Percentiles rank a stretch among this genome's conserved stretches.
phyloP scores from a whole-genome alignment of 2,888 invertebrate genomes.

The Colletes collaris region DNA sequence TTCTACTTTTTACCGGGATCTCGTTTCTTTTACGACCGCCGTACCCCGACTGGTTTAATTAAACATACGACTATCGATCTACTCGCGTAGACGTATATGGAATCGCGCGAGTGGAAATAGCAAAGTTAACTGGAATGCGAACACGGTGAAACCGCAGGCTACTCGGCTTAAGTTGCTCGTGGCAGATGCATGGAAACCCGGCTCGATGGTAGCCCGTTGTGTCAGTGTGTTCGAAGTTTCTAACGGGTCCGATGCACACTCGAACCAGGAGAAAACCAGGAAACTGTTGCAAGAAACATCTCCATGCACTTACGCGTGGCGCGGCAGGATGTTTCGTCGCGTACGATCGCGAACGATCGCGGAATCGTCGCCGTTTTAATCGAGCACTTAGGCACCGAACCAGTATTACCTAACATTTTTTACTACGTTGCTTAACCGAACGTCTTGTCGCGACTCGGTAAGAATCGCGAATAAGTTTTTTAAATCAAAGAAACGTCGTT shows the following conservation, averaged over 20 bases:
- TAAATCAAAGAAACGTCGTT: too few relatives aligned
- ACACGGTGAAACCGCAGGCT: constrained; percentile 49
- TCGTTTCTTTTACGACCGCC: constrained; percentile 4
- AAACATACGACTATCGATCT: constrained; percentile 39
- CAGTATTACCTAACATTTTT: too few relatives aligned
- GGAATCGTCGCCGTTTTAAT: constrained; percentile 1
- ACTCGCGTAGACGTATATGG: constrained; percentile 22
- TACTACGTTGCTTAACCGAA: too few relatives aligned
- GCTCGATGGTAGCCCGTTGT: constrained; percentile 7
- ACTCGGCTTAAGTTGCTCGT: constrained; percentile 24
- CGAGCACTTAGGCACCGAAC: not conserved
- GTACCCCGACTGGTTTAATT: constrained; percentile 36
- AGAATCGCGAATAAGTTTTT: too few relatives aligned
- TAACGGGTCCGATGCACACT: not conserved
- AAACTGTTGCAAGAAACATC: not conserved
- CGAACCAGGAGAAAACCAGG: constrained; percentile 1
- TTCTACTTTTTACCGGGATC: constrained; percentile 21
- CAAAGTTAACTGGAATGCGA: constrained; percentile 49
- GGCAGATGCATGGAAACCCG: constrained; percentile 29
- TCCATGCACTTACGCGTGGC: not conserved
- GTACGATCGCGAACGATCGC: not conserved
- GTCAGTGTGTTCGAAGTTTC: constrained; percentile 15
- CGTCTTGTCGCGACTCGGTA: too few relatives aligned
- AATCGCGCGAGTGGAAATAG: constrained; percentile 25
- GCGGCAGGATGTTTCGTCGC: not conserved